Base-by-base conservation (phyloP, 2,797 vertebrate species). In the Nannoperca australis region DNA sequence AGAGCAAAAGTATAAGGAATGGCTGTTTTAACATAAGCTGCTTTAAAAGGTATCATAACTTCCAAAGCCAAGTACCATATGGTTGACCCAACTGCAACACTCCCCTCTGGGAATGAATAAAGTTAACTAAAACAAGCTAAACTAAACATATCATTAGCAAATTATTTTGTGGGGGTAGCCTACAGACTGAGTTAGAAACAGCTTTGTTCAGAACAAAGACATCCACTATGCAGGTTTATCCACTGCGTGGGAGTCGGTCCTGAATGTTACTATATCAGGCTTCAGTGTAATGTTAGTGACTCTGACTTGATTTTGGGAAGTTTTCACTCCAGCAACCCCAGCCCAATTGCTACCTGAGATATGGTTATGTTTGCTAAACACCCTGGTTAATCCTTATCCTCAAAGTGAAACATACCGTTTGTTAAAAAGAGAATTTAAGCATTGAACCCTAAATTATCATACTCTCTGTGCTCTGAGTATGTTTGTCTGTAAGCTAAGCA, bases 91-190 rank as follows among this genome's bases (percentile, higher is more conserved):
- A 13, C 18, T 34, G 24, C 24, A 27, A 59, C 45, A 24, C 60
- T 32, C 14, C 15, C 9, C 24, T 17, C 3, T 7, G 22, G 32
- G 11, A 59, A 34, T 20, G 12, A 49, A 70, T 36, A 47, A 42
- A 60, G 55, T 30, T 38, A 65, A 51, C 20, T 11, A 42, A 67
- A 24, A 42, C 47, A 49, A 47, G 47, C 61, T 11, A 42, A 67
- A 24, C 60, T 63, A 49, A 47, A 63, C 61, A 47, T 1, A 40
- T 56, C 5, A 69, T 44, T 34, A 45, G 10, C 22, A 18, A 22
- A 32, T 53, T 40, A 27, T 1, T 40, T 53, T 38, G 11, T 36
- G 24, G 0, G 18, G 45, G 7, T 20, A n/a, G n/a, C n/a, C n/a
- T n/a, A 20, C 3, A 47, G 7, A 0, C 32, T 47, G 20, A 3